These are phyloP conservation scores for Drosophila mojavensis DNA, from an alignment of 1,140 invertebrate genomes.

Conservation along the genomic window DNA sequence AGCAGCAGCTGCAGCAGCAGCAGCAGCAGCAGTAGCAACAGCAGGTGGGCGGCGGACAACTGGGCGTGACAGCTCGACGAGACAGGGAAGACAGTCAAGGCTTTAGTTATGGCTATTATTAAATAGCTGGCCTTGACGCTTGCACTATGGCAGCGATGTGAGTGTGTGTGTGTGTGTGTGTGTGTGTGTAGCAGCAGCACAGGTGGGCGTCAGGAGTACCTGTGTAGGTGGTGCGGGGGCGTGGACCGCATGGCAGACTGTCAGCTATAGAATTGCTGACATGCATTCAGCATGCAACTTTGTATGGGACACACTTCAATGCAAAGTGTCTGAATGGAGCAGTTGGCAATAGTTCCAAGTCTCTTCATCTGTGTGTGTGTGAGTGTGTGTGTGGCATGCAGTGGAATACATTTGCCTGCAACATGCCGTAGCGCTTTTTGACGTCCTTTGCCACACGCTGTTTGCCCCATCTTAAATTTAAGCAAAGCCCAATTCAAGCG, in stretches of 20 bases:
- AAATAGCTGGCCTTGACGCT: slow-evolving; percentile 26
- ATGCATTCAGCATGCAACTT: slow-evolving; percentile 68
- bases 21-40: too few relatives aligned
- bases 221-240: not conserved
- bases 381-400: slow-evolving; percentile 1
- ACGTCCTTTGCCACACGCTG: not conserved
- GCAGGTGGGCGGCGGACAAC: too few relatives aligned
- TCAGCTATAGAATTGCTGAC: slow-evolving; percentile 64
- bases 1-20: too few relatives aligned
- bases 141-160: not conserved
- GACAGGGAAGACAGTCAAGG: slow-evolving; percentile 13
- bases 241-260: slow-evolving; percentile 16
- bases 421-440: slow-evolving; percentile 26
- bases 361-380: not conserved
- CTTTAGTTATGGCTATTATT: slow-evolving; percentile 40
- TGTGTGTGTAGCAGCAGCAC: not conserved
- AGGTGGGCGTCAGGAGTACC: not conserved
- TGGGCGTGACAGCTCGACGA: not conserved
- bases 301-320: slow-evolving; percentile 66
- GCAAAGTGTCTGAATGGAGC: slow-evolving; percentile 40
- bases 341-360: slow-evolving; percentile 17
- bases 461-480: slow-evolving; percentile 49
- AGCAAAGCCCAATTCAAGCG: not conserved
- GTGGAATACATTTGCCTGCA: not conserved
- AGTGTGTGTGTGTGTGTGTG: not conserved